Conservation (phyloP, 1,140 invertebrate species). For the Drosophila tani region DNA sequence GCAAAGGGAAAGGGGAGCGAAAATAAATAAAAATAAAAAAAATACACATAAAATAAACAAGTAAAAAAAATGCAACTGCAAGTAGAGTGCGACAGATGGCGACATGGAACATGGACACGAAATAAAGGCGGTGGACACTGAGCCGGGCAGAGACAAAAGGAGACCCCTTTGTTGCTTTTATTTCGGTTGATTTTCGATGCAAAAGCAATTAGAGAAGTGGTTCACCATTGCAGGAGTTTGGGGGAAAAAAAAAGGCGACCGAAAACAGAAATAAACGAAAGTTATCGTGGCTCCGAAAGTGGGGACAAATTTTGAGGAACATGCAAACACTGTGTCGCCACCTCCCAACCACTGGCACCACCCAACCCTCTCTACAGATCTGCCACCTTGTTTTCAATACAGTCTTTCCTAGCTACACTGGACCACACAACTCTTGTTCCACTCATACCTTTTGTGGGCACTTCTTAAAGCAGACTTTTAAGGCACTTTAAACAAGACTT, state of each 20-base stretch:
- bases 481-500: too few species aligned
- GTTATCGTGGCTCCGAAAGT: constrained; percentile 49
- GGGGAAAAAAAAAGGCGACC: constrained; percentile 1
- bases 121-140: constrained; percentile 28
- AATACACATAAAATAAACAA: constrained; percentile 11
- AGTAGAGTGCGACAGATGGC: constrained; percentile 44
- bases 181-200: constrained; percentile 24
- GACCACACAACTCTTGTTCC: too few species aligned
- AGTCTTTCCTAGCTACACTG: neutral
- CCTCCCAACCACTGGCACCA: constrained; percentile 25
- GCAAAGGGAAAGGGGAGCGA: constrained; percentile 6
- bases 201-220: constrained; percentile 76
- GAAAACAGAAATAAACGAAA: constrained; percentile 47
- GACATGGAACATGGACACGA: constrained; percentile 54
- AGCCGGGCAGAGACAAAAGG: constrained; percentile 15
- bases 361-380: neutral
- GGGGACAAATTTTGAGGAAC: constrained; percentile 70
- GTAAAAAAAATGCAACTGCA: constrained; percentile 33
- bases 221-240: constrained; percentile 7
- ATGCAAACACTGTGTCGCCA: constrained; percentile 55
- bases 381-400: neutral
- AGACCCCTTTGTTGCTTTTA: constrained; percentile 2
- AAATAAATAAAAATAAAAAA: constrained; percentile 8
- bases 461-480: too few species aligned
- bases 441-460: too few species aligned